A percentile compares a stretch with the other conserved stretches of the same genome.
These are phyloP conservation scores for Atherinomorus stipes DNA, from an alignment of 2,113 vertebrate species.

Conservation along the genomic window DNA sequence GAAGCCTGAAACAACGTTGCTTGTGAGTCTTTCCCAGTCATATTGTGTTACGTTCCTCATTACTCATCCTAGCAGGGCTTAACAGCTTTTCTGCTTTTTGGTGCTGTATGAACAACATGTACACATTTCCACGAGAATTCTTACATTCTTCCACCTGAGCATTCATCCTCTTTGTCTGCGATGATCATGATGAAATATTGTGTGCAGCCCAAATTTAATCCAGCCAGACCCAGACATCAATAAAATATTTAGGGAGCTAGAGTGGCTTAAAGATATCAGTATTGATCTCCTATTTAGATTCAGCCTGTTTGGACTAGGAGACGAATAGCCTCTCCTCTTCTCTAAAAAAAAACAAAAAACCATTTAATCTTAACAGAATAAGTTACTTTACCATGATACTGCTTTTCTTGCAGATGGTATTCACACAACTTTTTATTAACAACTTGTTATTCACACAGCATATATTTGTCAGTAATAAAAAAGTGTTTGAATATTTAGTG, in stretches of 20 bases:
- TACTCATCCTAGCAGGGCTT: conserved; percentile 53
- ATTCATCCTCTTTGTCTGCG: conserved; percentile 9
- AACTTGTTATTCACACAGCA: conserved; percentile 23
- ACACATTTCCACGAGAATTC: conserved; percentile 49
- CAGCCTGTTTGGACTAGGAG: conserved; percentile 72
- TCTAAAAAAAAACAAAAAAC: conserved; percentile 70
- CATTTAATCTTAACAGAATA: conserved; percentile 71
- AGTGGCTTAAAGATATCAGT: conserved; percentile 80
- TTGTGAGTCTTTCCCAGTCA: conserved; percentile 36
- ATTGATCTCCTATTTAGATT: conserved; percentile 78
- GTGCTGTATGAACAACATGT: conserved; percentile 29
- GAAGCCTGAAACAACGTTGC: neutral
- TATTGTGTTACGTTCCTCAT: conserved; percentile 45
- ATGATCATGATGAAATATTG: conserved; percentile 74
- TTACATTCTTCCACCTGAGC: conserved; percentile 35
- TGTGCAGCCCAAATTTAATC: conserved; percentile 76
- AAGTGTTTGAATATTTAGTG: neutral
- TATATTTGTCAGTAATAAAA: conserved; percentile 11
- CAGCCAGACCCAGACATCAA: conserved; percentile 74
- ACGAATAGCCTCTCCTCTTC: conserved; percentile 69
- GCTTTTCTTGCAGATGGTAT: conserved; percentile 34
- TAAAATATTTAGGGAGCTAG: conserved; percentile 79
- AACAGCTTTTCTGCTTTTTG: conserved; percentile 34
- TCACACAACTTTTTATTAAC: too few relatives aligned
- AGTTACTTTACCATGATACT: conserved; percentile 36